These are phyloP conservation scores for Ciconia maguari DNA, from an alignment of 2,113 vertebrate genomes.

Conservation along the genomic window DNA sequence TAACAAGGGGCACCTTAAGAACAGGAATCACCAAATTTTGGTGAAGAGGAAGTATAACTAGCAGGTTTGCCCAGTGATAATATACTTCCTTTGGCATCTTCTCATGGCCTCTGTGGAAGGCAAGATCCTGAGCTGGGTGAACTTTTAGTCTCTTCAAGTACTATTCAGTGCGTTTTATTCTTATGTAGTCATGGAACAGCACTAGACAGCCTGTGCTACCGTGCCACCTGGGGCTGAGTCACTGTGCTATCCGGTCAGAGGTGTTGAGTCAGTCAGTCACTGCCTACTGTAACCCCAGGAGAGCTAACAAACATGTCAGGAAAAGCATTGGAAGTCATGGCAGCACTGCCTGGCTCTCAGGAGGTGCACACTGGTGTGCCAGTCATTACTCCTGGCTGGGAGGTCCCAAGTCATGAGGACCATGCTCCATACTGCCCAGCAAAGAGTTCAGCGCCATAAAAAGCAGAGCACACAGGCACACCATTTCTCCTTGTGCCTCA, in stretches of 20 bases:
- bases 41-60: not conserved
- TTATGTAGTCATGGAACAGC: no score
- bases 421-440: not conserved
- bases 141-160: not conserved
- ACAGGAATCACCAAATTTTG: not conserved
- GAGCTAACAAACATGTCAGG: not conserved
- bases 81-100: not conserved
- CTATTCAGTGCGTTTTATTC: not conserved
- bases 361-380: not conserved
- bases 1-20: not conserved
- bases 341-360: not conserved
- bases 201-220: not conserved
- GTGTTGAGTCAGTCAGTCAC: not conserved
- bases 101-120: not conserved
- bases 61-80: not conserved
- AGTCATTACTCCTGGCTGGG: rapidly evolving
- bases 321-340: not conserved
- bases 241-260: not conserved
- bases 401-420: not conserved
- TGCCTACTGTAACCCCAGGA: not conserved
- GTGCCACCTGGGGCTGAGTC: not conserved
- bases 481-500: not conserved
- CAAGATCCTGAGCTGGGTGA: not conserved
- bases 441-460: not conserved
- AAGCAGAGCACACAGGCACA: rapidly evolving